A percentile compares a stretch with the other conserved stretches of the same genome.
Evolutionary conservation across 2,888 invertebrate species (phyloP).

Genomic region (Nemotelus nigrinus): DNA sequence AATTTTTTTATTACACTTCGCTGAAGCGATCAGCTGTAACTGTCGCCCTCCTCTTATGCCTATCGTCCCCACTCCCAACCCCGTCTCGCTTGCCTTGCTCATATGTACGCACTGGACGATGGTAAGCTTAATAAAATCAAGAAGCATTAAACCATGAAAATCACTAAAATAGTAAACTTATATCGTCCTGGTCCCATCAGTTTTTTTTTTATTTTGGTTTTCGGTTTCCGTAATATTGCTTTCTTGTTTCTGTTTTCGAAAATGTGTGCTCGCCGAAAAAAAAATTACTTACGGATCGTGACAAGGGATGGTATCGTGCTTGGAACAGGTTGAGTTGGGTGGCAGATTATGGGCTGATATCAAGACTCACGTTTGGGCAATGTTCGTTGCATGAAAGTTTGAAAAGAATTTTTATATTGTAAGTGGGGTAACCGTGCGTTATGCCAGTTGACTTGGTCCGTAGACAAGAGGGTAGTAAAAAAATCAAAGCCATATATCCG

Average conservation of each 20-base stretch:
- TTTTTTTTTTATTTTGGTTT: conserved; percentile 30
- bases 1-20: conserved; percentile 24
- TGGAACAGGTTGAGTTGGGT: conserved; percentile 4
- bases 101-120: neutral
- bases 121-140: conserved; percentile 58
- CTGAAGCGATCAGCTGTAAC: neutral
- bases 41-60: neutral
- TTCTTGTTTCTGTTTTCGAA: too few species aligned
- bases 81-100: neutral
- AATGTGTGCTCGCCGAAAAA: neutral
- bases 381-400: neutral
- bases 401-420: neutral
- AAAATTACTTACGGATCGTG: conserved; percentile 37
- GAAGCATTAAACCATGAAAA: conserved; percentile 64
- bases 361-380: conserved; percentile 21
- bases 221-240: neutral
- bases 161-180: conserved; percentile 61
- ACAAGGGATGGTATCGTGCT: conserved; percentile 1
- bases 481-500: conserved; percentile 4
- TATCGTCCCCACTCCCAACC: neutral
- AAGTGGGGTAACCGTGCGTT: neutral
- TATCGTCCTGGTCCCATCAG: conserved; percentile 12
- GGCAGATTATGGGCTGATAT: neutral
- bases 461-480: conserved; percentile 20
- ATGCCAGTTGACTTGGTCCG: neutral